Evolutionary conservation across 2,797 vertebrate species (phyloP).

Genomic region (Choloepus didactylus): DNA sequence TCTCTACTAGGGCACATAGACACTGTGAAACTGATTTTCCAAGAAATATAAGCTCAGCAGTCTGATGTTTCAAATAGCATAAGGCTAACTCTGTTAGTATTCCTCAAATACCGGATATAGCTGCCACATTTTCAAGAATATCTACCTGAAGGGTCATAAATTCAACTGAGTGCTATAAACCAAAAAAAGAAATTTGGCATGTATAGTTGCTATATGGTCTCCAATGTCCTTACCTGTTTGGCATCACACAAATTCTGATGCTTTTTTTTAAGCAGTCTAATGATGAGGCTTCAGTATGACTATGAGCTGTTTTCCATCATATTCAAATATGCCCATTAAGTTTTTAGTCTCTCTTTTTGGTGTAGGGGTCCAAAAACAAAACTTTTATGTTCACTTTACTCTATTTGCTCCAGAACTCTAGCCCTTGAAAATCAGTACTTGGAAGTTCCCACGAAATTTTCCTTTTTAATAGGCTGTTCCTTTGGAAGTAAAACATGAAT

Average conservation of each 20-base stretch:
- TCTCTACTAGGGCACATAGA: background rate
- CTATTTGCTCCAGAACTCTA: no score
- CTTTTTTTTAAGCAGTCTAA: no score
- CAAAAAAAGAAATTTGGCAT: background rate
- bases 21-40: background rate
- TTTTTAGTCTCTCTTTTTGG: no score
- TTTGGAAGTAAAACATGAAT: background rate
- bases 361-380: no score
- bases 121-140: background rate
- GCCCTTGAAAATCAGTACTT: no score
- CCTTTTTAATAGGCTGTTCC: no score
- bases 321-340: no score
- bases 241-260: no score
- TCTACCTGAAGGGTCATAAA: background rate
- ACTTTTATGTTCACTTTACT: no score
- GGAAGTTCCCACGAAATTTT: no score
- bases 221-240: background rate
- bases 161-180: background rate
- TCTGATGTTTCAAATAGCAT: background rate
- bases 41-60: background rate
- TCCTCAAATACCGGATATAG: background rate
- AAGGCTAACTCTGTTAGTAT: background rate
- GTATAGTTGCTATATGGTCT: background rate
- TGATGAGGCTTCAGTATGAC: no score
- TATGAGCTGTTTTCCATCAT: no score